phyloP scores from a whole-genome alignment of 1,140 invertebrate species.

The Euglossa dilemma region DNA sequence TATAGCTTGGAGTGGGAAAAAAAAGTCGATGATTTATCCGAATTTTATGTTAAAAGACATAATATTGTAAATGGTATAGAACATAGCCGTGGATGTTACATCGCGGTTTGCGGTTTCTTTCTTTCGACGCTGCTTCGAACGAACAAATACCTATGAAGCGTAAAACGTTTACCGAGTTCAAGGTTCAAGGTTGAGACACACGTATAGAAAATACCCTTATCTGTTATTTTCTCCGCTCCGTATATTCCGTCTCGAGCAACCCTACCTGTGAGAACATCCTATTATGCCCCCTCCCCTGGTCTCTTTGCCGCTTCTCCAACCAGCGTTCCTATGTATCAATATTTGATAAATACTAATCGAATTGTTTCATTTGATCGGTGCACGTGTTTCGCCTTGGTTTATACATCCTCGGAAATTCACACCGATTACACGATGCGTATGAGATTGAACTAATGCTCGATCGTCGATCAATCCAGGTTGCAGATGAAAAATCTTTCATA shows the following conservation, averaged over 20 bases:
- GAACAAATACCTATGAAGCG: not conserved
- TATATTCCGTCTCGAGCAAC: not conserved
- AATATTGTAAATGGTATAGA: not conserved
- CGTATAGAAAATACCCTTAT: not conserved
- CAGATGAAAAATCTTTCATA: too few species aligned
- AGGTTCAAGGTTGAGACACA: too few species aligned
- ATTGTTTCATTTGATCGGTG: not conserved
- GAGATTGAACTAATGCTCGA: too few species aligned
- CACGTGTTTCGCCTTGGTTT: too few species aligned
- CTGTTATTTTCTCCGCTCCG: not conserved
- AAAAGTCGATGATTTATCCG: constrained; percentile 38
- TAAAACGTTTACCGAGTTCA: not conserved
- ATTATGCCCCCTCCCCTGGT: not conserved
- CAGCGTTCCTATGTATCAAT: not conserved
- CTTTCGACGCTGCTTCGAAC: not conserved
- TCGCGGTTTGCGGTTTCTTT: not conserved
- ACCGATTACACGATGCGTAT: too few species aligned
- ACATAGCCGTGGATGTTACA: not conserved
- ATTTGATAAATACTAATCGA: not conserved
- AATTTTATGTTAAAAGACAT: too few species aligned
- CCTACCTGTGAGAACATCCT: not conserved
- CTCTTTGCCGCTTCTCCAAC: not conserved
- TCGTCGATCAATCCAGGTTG: too few species aligned
- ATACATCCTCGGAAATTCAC: too few species aligned
- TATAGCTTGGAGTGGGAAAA: constrained; percentile 25